Evolutionary conservation across 1,140 invertebrate species (phyloP), one percentile per base, ranked within the genome.

Genomic region (Solenopsis invicta): DNA sequence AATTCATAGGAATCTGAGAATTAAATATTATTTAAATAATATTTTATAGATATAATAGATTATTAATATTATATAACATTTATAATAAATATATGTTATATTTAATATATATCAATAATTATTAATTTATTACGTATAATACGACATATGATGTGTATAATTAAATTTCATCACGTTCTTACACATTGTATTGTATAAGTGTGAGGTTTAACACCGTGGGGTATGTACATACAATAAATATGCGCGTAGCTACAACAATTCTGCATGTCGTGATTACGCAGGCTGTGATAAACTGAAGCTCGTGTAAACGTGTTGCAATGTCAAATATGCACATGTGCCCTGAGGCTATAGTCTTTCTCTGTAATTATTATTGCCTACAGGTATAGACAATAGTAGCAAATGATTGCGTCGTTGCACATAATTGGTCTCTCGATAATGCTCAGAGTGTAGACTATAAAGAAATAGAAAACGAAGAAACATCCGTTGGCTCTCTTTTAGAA

Each of bases 291-390:
- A 72, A 34, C 21, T 6, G 24, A 72, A 4, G 13, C 48, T 48
- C 48, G 24, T 50, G 16, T 75, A 75, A 59, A 16, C 13, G 12
- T 24, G 56, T 75, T 59, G 52, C 34, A 59, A 75, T 16, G 34
- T 56, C 3, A 6, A 0, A 75, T 34, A 54, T 56, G n/a, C n/a
- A 75, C 6, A 41, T 59, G 6, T 24, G 54, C 50, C 18, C 34
- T 21, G 18, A 29, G 8, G 29, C 50, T 69, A 29, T 29, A 12
- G 13, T 75, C 21, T 18, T 77, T 29, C 45, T 66, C 10, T 61
- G 24, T 41, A 88, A 88, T 56, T 37, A 37, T 9, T 67, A 78
- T 41, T 66, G 56, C 66, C 66, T 75, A 56, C 87, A 88, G 66
- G 3, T 72, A 50, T n/a, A 81, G 12, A 59, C 10, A 52, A 71